Conservation (phyloP, 2,797 vertebrate genomes). For the Schizopygopsis malacanthus region DNA sequence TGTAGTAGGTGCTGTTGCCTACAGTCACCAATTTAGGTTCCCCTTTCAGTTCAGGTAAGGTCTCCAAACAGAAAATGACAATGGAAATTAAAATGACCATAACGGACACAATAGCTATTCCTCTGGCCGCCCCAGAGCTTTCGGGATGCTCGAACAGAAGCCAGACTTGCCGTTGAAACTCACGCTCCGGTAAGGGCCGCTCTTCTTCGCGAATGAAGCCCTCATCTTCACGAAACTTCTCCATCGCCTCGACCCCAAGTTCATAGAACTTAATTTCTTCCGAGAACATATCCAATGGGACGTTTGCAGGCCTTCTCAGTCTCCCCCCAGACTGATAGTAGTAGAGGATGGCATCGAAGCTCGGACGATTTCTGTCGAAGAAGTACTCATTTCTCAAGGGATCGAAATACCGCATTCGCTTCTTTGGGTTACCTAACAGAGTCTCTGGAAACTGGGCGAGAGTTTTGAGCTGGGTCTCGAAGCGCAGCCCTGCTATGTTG, state of each 20-base stretch:
- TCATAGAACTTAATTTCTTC: slow-evolving; percentile 99
- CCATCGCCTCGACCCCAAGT: slow-evolving; percentile 96
- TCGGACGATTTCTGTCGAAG: slow-evolving; percentile 96
- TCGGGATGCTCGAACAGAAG: slow-evolving; percentile 98
- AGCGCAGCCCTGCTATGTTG: slow-evolving; percentile 96
- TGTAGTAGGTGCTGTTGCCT: slow-evolving; percentile 87
- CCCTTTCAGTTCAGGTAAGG: slow-evolving; percentile 93
- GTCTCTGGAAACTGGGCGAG: slow-evolving; percentile 97
- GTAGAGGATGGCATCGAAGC: slow-evolving; percentile 98
- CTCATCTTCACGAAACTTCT: slow-evolving; percentile 97
- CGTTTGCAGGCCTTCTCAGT: slow-evolving; percentile 93
- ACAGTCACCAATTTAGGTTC: slow-evolving; percentile 79
- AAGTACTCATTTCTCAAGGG: slow-evolving; percentile 97
- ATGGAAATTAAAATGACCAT: slow-evolving; percentile 99
- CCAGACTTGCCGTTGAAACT: slow-evolving; percentile 97
- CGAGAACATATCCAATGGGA: slow-evolving; percentile 99
- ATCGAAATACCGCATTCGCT: slow-evolving; percentile 97
- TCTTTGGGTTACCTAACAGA: slow-evolving; percentile 96
- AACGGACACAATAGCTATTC: slow-evolving; percentile 96
- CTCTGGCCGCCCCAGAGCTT: slow-evolving; percentile 92
- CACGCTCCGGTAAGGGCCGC: slow-evolving; percentile 90
- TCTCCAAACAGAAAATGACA: slow-evolving; percentile 99
- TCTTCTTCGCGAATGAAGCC: slow-evolving; percentile 98
- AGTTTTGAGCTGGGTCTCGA: slow-evolving; percentile 97
- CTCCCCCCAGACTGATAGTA: slow-evolving; percentile 97